A percentile compares a stretch with the other conserved stretches of the same genome.
Evolutionary conservation across 2,888 invertebrate species (phyloP).

Genomic region (Polietes domitor): DNA sequence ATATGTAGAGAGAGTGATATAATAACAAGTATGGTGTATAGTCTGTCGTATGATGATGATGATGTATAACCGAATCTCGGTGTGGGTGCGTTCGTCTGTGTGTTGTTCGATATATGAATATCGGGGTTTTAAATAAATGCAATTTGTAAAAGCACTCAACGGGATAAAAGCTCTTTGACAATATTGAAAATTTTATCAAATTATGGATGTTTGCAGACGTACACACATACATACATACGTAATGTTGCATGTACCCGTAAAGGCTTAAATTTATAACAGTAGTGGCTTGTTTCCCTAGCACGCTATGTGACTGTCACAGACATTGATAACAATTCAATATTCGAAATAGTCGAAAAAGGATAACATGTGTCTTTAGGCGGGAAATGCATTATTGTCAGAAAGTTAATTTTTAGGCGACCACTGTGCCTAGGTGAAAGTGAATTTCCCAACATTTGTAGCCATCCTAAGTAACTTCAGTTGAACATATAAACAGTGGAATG

Average conservation of each 20-base stretch:
- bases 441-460: too few relatives aligned
- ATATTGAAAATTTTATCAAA: constrained; percentile 68
- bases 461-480: too few relatives aligned
- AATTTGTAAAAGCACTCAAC: constrained; percentile 71
- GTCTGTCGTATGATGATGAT: neutral
- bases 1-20: constrained; percentile 19
- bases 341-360: too few relatives aligned
- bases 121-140: constrained; percentile 69
- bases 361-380: too few relatives aligned
- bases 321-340: too few relatives aligned
- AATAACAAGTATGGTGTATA: neutral
- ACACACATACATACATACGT: neutral
- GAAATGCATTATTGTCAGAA: too few relatives aligned
- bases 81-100: neutral
- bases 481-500: too few relatives aligned
- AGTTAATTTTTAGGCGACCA: too few relatives aligned
- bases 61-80: too few relatives aligned
- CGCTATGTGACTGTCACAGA: too few relatives aligned
- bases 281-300: too few relatives aligned
- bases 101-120: constrained; percentile 46
- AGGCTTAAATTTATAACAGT: neutral
- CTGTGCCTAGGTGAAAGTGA: too few relatives aligned
- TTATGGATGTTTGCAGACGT: constrained; percentile 43
- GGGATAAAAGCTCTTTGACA: constrained; percentile 70
- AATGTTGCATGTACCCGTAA: neutral